A percentile compares a stretch with the other conserved stretches of the same genome.
These are phyloP conservation scores for Leptinotarsa texana DNA, from an alignment of 1,140 invertebrate species.

Conservation along the genomic window DNA sequence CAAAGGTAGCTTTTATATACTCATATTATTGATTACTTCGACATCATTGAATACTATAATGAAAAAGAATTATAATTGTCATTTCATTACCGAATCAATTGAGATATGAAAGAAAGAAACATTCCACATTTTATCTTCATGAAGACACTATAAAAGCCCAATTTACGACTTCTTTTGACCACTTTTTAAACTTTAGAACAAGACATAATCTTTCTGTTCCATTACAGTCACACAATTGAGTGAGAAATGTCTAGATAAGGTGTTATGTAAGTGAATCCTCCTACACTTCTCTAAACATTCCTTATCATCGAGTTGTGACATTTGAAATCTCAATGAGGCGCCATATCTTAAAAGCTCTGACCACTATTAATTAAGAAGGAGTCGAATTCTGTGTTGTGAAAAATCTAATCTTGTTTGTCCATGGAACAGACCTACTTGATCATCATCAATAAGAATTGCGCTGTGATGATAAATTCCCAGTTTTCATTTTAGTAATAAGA, in stretches of 20 bases:
- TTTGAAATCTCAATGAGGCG: slow-evolving; percentile 38
- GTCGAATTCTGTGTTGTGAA: slow-evolving; percentile 18
- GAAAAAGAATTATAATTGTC: too few relatives aligned
- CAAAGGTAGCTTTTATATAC: too few relatives aligned
- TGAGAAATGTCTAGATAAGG: slow-evolving; percentile 15
- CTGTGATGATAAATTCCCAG: not conserved
- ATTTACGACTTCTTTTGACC: slow-evolving; percentile 30
- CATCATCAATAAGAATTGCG: slow-evolving; percentile 27
- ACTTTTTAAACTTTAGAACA: slow-evolving; percentile 38
- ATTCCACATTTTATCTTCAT: not conserved
- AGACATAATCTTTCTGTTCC: slow-evolving; percentile 35
- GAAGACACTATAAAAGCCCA: not conserved
- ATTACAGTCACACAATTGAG: slow-evolving; percentile 30
- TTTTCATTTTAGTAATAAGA: too few relatives aligned
- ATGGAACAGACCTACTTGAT: slow-evolving; percentile 26
- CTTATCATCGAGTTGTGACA: slow-evolving; percentile 21
- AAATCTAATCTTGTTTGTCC: slow-evolving; percentile 31
- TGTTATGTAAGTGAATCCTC: slow-evolving; percentile 8
- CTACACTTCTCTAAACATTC: slow-evolving; percentile 12
- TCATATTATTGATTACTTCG: too few relatives aligned
- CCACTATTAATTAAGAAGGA: slow-evolving; percentile 35
- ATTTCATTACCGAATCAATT: too few relatives aligned
- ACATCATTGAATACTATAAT: too few relatives aligned
- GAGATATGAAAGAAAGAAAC: not conserved
- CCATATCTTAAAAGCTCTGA: slow-evolving; percentile 31